Evolutionary conservation across 2,113 vertebrate genomes (phyloP), one percentile per base, ranked within the genome.

Genomic region (Silurus asotus): DNA sequence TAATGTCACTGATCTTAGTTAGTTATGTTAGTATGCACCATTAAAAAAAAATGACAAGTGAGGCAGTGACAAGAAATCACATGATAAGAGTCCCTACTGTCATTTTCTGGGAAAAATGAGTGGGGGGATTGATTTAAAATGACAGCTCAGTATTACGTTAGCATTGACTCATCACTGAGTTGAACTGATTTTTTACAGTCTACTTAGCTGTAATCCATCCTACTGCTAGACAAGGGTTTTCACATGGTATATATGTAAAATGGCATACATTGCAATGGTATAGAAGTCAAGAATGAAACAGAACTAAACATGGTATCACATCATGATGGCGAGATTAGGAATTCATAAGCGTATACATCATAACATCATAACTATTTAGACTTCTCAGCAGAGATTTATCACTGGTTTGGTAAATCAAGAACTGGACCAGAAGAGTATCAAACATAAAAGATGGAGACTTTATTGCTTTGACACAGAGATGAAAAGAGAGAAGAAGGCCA

Each of bases 31-130:
- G 56, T 6, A 61, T 80, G 56, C 19, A 48, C 0, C 48, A 17
- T 48, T 80, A 61, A 13, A 80, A 80, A 80, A 5, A 7, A 80
- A 79, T 80, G 45, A 80, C 37, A 45, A 45, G 76, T 45, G 28
- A 17, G 56, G 25, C 25, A 80, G 48, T 45, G 77, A 80, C 56
- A 61, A 80, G 15, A 7, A 59, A 5, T 45, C 56, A 37, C 37
- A 37, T 37, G 37, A 37, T 37, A 37, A 37, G 37, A 37, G 37
- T 37, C 37, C 37, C 37, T 79, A 4, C 25, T 79, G 56, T 61
- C 77, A 79, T 11, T 20, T 25, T 55, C 19, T 23, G 56, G 61
- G 37, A 79, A 45, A 79, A 53, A 58, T 51, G 76, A 79, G 56
- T 37, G 37, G 37, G 37, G 37, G 37, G 37, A 37, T 59, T 45